Percentiles rank a stretch among this genome's conserved stretches.
Evolutionary conservation across 1,140 invertebrate genomes (phyloP).

Genomic region (Lepidurus couesii): DNA sequence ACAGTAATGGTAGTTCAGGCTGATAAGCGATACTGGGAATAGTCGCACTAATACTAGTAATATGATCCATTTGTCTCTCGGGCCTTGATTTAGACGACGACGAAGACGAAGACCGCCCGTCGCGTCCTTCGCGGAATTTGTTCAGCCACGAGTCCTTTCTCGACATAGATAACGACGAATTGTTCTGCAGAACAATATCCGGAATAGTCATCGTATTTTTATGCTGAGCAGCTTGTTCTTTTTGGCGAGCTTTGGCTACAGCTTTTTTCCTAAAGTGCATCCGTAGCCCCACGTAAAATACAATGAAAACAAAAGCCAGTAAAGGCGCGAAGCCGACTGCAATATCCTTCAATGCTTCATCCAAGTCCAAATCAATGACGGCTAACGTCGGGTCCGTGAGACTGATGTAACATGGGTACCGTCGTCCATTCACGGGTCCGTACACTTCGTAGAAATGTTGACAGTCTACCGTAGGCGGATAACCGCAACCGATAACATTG

Average conservation of each 20-base stretch:
- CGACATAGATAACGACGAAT: slow-evolving; percentile 21
- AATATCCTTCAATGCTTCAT: slow-evolving; percentile 38
- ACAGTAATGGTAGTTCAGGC: slow-evolving; percentile 8
- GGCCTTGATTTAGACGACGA: neutral
- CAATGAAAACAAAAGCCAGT: slow-evolving; percentile 37
- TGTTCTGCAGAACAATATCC: slow-evolving; percentile 2
- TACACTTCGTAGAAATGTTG: slow-evolving; percentile 38
- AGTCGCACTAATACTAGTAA: slow-evolving; percentile 30
- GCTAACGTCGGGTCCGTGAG: slow-evolving; percentile 37
- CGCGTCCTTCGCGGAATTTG: slow-evolving; percentile 29
- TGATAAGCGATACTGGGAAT: neutral
- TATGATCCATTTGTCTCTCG: neutral
- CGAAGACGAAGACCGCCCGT: slow-evolving; percentile 1
- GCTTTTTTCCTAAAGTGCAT: slow-evolving; percentile 37
- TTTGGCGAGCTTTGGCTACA: slow-evolving; percentile 11
- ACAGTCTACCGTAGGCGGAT: slow-evolving; percentile 41
- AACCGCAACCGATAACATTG: slow-evolving; percentile 43
- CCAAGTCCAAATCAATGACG: slow-evolving; percentile 38
- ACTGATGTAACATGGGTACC: slow-evolving; percentile 39
- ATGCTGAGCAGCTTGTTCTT: neutral
- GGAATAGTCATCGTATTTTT: neutral
- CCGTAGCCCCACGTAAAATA: slow-evolving; percentile 40
- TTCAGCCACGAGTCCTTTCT: slow-evolving; percentile 34
- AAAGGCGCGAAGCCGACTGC: slow-evolving; percentile 39
- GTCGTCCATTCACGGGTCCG: slow-evolving; percentile 31